Conservation (phyloP, 2,797 vertebrate species). For the Arnoldichthys spilopterus region DNA sequence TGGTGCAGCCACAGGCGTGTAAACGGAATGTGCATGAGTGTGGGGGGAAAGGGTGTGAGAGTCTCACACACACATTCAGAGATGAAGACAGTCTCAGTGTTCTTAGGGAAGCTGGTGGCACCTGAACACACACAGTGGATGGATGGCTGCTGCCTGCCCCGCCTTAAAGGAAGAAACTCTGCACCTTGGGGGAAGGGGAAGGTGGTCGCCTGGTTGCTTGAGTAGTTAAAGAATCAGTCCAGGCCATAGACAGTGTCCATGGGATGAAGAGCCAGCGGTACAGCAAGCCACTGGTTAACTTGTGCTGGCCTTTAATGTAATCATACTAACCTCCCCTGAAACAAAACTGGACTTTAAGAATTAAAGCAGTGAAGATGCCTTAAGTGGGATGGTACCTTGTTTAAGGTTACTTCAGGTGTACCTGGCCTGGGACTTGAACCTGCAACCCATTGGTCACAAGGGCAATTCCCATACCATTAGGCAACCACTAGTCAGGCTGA, state of each 20-base stretch:
- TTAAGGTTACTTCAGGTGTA: too few species aligned
- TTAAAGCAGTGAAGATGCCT: too few species aligned
- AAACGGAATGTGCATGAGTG: conserved; percentile 31
- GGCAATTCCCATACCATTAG: too few species aligned
- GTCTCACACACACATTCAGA: conserved; percentile 34
- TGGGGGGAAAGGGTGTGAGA: not conserved
- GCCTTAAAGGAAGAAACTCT: conserved; percentile 46
- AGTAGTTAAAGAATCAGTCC: not conserved
- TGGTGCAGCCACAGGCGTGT: conserved; percentile 27
- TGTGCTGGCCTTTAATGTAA: conserved; percentile 56
- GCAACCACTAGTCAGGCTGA: too few species aligned
- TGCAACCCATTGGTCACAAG: too few species aligned
- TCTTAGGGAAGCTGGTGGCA: conserved; percentile 57
- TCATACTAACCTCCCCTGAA: too few species aligned
- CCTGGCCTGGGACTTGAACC: too few species aligned
- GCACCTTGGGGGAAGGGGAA: conserved; percentile 44
- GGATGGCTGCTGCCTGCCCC: conserved; percentile 49
- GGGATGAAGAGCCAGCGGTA: conserved; percentile 33
- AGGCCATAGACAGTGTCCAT: conserved; percentile 39
- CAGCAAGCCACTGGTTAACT: conserved; percentile 43
- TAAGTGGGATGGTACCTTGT: too few species aligned
- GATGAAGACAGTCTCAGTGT: conserved; percentile 56
- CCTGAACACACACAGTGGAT: conserved; percentile 59
- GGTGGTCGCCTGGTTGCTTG: conserved; percentile 38
- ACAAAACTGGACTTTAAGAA: too few species aligned